Percentiles rank a stretch among this genome's conserved stretches.
These are phyloP conservation scores for Strix uralensis DNA, from an alignment of 2,113 vertebrate species.

Conservation along the genomic window DNA sequence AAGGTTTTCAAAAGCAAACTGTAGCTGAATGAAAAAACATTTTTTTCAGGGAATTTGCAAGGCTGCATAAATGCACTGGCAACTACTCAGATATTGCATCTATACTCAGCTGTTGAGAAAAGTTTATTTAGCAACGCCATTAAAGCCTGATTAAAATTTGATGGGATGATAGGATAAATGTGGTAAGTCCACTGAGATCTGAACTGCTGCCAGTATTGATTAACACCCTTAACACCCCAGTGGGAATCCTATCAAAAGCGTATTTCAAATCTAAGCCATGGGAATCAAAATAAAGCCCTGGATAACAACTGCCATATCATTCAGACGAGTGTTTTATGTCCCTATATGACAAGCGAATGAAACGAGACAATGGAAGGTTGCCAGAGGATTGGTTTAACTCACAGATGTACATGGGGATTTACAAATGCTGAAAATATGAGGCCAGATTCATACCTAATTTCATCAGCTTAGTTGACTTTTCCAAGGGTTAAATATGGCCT, in stretches of 20 bases:
- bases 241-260: constrained; percentile 32
- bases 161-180: constrained; percentile 31
- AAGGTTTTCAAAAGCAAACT: background rate
- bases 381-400: background rate
- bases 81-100: background rate
- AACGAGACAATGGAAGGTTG: background rate
- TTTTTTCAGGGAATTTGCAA: background rate
- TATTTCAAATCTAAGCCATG: background rate
- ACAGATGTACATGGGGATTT: background rate
- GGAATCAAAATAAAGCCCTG: constrained; percentile 28
- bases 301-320: background rate
- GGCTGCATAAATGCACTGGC: background rate
- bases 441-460: background rate
- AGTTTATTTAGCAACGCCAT: constrained; percentile 54
- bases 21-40: background rate
- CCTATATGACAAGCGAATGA: background rate
- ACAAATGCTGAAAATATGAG: background rate
- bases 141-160: constrained; percentile 60
- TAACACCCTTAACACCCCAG: constrained; percentile 31
- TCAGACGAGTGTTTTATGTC: background rate
- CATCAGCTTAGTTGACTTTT: background rate
- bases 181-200: background rate
- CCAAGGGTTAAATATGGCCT: background rate
- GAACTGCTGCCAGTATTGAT: constrained; percentile 56
- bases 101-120: constrained; percentile 7